Evolutionary conservation across 2,888 invertebrate species (phyloP).

Genomic region (Eudemis profundana): DNA sequence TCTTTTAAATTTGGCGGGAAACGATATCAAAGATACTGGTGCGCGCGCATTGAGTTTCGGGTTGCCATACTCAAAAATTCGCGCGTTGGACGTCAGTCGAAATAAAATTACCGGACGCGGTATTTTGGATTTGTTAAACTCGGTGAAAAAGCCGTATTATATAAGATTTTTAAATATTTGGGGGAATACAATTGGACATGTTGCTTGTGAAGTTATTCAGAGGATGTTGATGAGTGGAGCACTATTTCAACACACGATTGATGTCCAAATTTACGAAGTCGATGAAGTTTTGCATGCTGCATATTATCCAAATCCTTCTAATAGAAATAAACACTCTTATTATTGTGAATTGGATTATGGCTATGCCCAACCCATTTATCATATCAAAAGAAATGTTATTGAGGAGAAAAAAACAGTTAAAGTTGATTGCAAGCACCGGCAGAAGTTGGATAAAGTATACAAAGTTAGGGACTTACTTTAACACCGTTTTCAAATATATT

Average conservation of each 20-base stretch:
- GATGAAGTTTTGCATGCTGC: constrained; percentile 68
- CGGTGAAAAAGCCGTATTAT: constrained; percentile 81
- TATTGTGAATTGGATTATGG: constrained; percentile 82
- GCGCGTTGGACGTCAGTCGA: constrained; percentile 83
- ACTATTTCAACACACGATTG: constrained; percentile 71
- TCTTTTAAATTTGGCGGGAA: constrained; percentile 83
- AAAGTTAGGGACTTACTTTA: constrained; percentile 23
- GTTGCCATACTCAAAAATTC: constrained; percentile 84
- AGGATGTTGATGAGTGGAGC: constrained; percentile 71
- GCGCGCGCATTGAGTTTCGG: constrained; percentile 83
- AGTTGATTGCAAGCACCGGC: constrained; percentile 70
- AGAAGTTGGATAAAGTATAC: constrained; percentile 69
- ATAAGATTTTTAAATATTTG: constrained; percentile 74
- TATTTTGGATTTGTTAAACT: constrained; percentile 81
- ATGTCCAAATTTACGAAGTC: constrained; percentile 69
- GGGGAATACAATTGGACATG: constrained; percentile 72
- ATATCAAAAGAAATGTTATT: constrained; percentile 67
- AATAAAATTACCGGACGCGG: constrained; percentile 85
- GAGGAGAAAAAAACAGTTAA: constrained; percentile 58
- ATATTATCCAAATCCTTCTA: constrained; percentile 72
- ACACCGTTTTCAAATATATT: too few species aligned
- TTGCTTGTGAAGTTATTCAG: constrained; percentile 71
- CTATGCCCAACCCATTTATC: constrained; percentile 69
- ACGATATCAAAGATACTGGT: constrained; percentile 84
- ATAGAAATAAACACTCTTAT: constrained; percentile 83